Evolutionary conservation across 2,888 invertebrate species (phyloP).

Genomic region (Miltochrista miniata): DNA sequence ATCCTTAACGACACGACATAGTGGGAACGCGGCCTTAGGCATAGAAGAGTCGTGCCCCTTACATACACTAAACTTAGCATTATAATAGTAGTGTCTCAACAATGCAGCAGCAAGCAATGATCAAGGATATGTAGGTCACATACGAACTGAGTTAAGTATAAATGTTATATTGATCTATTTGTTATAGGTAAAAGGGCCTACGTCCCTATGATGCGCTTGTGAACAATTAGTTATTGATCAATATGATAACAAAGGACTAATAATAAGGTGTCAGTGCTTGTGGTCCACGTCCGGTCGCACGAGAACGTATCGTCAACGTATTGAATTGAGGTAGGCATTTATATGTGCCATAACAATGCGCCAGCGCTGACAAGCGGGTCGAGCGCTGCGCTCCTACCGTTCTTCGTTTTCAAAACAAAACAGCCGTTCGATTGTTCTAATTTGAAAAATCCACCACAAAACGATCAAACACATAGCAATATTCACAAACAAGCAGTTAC

Average conservation of each 20-base stretch:
- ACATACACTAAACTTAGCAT: no score
- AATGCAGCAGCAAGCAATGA: no score
- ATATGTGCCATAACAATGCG: slow-evolving; percentile 66
- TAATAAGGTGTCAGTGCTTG: slow-evolving; percentile 43
- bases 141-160: neutral
- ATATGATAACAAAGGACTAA: slow-evolving; percentile 36
- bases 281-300: slow-evolving; percentile 60
- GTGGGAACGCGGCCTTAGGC: no score
- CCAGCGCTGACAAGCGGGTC: slow-evolving; percentile 55
- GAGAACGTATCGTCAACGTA: slow-evolving; percentile 52
- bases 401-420: slow-evolving; percentile 77
- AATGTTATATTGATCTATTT: no score
- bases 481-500: slow-evolving; percentile 69
- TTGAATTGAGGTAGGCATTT: slow-evolving; percentile 60
- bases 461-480: slow-evolving; percentile 70
- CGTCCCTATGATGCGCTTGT: no score
- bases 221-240: slow-evolving; percentile 18
- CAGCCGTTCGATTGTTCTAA: slow-evolving; percentile 70
- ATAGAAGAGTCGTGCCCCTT: no score
- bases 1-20: no score
- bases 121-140: neutral
- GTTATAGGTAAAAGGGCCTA: neutral
- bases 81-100: no score
- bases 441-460: slow-evolving; percentile 75
- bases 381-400: slow-evolving; percentile 51